Evolutionary conservation across 2,113 vertebrate species (phyloP).

Genomic region (Lanius collurio): DNA sequence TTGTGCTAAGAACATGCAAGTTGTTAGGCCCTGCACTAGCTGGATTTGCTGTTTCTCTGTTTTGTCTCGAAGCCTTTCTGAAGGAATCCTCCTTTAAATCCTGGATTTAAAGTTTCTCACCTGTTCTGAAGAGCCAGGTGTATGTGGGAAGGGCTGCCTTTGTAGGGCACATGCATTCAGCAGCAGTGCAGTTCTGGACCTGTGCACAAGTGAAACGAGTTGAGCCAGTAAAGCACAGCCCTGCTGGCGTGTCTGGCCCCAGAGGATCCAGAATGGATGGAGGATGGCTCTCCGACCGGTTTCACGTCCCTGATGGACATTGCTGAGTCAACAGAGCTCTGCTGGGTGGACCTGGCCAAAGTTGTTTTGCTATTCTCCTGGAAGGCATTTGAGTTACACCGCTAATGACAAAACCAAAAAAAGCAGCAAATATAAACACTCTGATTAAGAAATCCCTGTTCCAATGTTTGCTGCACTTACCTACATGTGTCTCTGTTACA

Average conservation of each 20-base stretch:
- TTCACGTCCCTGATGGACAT: neutral
- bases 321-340: neutral
- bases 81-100: neutral
- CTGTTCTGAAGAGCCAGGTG: neutral
- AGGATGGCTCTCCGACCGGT: fast-evolving
- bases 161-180: fast-evolving
- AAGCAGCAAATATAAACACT: neutral
- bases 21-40: neutral
- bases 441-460: neutral
- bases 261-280: fast-evolving
- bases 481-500: neutral
- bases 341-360: neutral
- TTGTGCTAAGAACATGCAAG: neutral
- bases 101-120: neutral
- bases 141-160: neutral
- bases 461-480: neutral
- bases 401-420: neutral
- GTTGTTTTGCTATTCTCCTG: fast-evolving
- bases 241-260: neutral
- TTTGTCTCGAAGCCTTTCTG: neutral
- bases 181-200: neutral
- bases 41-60: neutral
- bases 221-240: neutral
- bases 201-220: neutral
- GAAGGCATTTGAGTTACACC: neutral